phyloP scores from a whole-genome alignment of 2,797 vertebrate species.

The Hypotaenidia philippensis region DNA sequence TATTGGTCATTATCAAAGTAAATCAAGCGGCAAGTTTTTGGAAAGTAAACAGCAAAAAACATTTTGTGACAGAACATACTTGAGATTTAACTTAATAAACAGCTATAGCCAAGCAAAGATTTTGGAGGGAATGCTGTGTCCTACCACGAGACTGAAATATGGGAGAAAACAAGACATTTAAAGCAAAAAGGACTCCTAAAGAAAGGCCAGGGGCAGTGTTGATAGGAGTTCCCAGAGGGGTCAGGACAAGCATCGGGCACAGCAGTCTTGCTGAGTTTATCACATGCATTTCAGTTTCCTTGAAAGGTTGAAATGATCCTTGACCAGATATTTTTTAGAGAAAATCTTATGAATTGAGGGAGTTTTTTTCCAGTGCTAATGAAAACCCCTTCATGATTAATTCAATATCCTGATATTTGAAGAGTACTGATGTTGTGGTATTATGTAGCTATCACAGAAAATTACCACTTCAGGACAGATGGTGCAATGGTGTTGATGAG shows the following conservation, averaged over 20 bases:
- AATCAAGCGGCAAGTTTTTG: background rate
- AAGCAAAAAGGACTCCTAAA: background rate
- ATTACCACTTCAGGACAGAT: conserved; percentile 68
- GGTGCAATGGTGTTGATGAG: conserved; percentile 61
- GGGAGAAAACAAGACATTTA: background rate
- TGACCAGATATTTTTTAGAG: background rate
- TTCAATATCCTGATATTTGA: conserved; percentile 61
- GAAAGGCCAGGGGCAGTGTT: background rate
- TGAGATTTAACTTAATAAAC: background rate
- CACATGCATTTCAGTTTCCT: background rate
- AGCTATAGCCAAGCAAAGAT: background rate
- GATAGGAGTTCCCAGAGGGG: background rate
- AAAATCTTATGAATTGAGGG: conserved; percentile 19
- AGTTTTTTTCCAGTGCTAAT: conserved; percentile 26
- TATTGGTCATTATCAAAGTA: background rate
- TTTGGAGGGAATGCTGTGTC: background rate
- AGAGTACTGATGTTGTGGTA: conserved; percentile 11
- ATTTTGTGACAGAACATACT: background rate
- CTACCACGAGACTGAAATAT: background rate
- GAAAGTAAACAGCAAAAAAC: background rate
- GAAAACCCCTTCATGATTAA: conserved; percentile 52
- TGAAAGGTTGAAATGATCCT: background rate
- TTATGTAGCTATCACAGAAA: conserved; percentile 45
- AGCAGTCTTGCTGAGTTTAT: background rate
- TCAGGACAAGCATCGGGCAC: background rate